These are phyloP conservation scores for Akabosia matsudoensis DNA, from an alignment of 1,140 invertebrate genomes.

Conservation along the genomic window DNA sequence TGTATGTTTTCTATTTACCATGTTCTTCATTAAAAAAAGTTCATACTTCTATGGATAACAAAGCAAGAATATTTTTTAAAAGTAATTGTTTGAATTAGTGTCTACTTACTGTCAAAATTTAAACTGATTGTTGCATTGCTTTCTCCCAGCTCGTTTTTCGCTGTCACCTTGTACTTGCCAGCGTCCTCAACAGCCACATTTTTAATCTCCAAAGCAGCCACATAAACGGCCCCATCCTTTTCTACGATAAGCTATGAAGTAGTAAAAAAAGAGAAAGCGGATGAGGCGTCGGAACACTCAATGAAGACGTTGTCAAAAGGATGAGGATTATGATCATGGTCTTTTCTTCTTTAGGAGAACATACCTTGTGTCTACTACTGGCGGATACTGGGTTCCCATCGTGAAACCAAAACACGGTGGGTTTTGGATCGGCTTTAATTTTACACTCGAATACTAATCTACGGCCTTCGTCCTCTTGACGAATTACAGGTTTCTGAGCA, in stretches of 20 bases:
- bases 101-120: conserved; percentile 93
- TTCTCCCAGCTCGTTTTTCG: conserved; percentile 93
- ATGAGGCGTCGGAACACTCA: background rate
- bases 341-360: conserved; percentile 22
- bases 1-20: too few relatives aligned
- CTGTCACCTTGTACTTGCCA: conserved; percentile 93
- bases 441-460: conserved; percentile 92
- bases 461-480: conserved; percentile 95
- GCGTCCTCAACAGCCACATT: conserved; percentile 94
- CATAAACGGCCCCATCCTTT: conserved; percentile 89
- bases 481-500: conserved; percentile 92
- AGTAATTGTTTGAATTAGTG: background rate
- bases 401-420: conserved; percentile 87
- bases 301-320: background rate
- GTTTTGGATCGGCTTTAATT: conserved; percentile 88
- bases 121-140: conserved; percentile 93
- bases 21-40: too few relatives aligned
- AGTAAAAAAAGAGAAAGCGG: background rate
- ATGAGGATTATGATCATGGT: background rate
- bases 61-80: too few relatives aligned
- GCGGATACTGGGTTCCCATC: conserved; percentile 73
- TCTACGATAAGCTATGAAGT: conserved; percentile 69
- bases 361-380: conserved; percentile 77
- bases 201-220: conserved; percentile 84
- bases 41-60: too few relatives aligned